These are phyloP conservation scores for Andrena marginata DNA, from an alignment of 2,888 invertebrate genomes.

Conservation along the genomic window DNA sequence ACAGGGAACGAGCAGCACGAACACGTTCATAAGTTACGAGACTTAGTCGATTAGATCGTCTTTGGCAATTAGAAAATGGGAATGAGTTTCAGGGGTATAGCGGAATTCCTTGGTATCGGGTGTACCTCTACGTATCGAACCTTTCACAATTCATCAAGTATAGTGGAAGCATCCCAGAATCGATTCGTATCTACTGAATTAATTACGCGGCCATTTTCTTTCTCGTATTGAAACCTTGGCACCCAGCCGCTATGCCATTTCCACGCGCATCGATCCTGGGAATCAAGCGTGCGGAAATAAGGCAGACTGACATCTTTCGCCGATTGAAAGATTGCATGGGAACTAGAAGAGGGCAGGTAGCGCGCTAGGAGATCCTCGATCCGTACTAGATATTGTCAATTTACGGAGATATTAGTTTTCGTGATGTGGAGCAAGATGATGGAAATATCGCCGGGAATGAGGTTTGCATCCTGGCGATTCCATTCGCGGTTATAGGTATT, in stretches of 20 bases:
- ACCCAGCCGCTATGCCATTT: constrained; percentile 56
- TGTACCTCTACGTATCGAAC: constrained; percentile 32
- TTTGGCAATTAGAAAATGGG: constrained; percentile 64
- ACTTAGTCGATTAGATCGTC: constrained; percentile 64
- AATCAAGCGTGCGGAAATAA: constrained; percentile 69
- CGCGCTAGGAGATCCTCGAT: constrained; percentile 24
- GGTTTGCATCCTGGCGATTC: background rate
- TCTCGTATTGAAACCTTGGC: constrained; percentile 64
- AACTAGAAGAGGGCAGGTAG: constrained; percentile 41
- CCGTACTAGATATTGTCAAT: constrained; percentile 53
- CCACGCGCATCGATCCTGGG: constrained; percentile 67
- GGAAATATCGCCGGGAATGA: constrained; percentile 31
- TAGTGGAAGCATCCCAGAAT: constrained; percentile 58
- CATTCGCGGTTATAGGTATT: background rate
- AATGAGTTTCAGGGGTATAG: constrained; percentile 8
- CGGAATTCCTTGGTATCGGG: constrained; percentile 47
- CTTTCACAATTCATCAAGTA: constrained; percentile 59
- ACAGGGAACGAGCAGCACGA: constrained; percentile 50
- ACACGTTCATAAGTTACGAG: constrained; percentile 67
- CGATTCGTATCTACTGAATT: constrained; percentile 75
- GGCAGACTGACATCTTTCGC: constrained; percentile 60
- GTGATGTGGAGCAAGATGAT: constrained; percentile 17
- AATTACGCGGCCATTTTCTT: constrained; percentile 76
- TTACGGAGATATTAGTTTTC: constrained; percentile 48
- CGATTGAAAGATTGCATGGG: constrained; percentile 63